phyloP scores from a whole-genome alignment of 2,113 vertebrate species.

The Asarcornis scutulata region DNA sequence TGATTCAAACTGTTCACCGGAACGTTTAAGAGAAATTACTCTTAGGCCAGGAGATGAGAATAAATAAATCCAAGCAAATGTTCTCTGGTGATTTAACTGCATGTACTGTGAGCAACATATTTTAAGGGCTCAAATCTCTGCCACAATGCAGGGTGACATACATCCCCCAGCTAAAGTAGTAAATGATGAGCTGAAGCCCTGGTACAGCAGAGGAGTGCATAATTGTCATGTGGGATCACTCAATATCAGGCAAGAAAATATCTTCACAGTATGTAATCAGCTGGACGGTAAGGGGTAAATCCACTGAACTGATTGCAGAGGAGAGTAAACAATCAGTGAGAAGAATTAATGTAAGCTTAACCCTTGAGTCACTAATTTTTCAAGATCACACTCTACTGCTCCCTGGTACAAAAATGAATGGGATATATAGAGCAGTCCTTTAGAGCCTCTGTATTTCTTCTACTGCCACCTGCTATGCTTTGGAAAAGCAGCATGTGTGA shows the following conservation, averaged over 20 bases:
- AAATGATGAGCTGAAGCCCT: neutral
- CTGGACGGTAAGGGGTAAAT: neutral
- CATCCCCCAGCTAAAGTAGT: neutral
- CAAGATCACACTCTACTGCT: neutral
- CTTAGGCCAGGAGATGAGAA: neutral
- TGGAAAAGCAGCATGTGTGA: neutral
- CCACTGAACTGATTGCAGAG: neutral
- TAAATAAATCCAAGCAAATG: neutral
- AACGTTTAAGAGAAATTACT: neutral
- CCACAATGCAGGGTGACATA: accelerated
- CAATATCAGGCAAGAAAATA: neutral
- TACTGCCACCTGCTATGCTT: neutral
- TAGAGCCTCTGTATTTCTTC: neutral
- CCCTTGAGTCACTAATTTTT: neutral
- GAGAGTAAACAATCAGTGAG: neutral
- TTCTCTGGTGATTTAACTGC: neutral
- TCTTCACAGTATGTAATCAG: neutral
- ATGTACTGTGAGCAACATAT: neutral
- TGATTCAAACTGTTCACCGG: neutral
- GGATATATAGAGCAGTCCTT: neutral
- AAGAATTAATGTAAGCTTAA: slow-evolving; percentile 1
- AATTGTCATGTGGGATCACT: neutral
- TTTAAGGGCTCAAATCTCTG: neutral
- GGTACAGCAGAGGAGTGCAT: neutral
- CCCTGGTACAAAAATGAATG: neutral